A percentile compares a stretch with the other conserved stretches of the same genome.
Conservation (phyloP, 2,888 invertebrate genomes). For the Polymixis lichenea region DNA sequence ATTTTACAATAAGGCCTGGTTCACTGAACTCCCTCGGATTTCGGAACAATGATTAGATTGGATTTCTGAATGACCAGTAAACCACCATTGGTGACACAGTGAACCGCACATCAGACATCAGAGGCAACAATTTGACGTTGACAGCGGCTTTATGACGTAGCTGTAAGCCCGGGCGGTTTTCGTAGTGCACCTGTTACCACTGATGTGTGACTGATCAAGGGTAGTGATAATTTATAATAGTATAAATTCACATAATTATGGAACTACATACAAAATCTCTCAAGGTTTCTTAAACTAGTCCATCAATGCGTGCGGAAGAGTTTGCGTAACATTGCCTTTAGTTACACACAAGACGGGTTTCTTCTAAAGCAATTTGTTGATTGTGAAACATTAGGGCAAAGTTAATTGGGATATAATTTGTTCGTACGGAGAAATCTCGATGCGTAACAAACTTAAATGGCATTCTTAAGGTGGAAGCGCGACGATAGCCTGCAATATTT, state of each 20-base stretch:
- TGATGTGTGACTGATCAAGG: too few relatives aligned
- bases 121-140: neutral
- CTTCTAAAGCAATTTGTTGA: slow-evolving; percentile 8
- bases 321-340: slow-evolving; percentile 11
- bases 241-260: neutral
- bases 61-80: neutral
- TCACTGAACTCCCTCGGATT: neutral
- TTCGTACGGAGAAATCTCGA: too few relatives aligned
- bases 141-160: neutral
- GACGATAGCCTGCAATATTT: too few relatives aligned
- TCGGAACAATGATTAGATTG: neutral
- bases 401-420: too few relatives aligned
- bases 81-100: neutral
- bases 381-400: neutral
- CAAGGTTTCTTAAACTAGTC: slow-evolving; percentile 15
- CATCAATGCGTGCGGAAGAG: neutral
- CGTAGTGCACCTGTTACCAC: neutral
- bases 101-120: neutral
- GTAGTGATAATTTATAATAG: neutral
- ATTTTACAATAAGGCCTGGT: neutral
- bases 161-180: neutral
- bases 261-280: neutral
- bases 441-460: too few relatives aligned
- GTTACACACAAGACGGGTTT: neutral
- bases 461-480: too few relatives aligned